Evolutionary conservation across 1,140 invertebrate species (phyloP).

Genomic region (Rhynchophorus ferrugineus): DNA sequence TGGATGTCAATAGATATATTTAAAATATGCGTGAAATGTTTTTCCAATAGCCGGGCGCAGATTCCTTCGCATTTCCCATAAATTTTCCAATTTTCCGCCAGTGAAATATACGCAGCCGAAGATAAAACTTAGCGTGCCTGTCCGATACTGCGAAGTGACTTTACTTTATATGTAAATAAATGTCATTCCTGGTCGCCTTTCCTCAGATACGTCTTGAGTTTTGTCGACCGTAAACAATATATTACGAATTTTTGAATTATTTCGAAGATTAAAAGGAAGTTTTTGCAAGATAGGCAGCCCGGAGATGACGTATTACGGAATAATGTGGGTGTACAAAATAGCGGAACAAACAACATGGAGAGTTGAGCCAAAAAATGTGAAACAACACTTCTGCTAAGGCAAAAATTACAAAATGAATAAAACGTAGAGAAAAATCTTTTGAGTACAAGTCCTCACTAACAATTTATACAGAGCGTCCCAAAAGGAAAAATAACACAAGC

Average conservation of each 20-base stretch:
- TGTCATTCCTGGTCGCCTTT: neutral
- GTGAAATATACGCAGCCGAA: constrained; percentile 13
- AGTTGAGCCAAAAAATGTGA: no score
- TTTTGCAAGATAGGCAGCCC: neutral
- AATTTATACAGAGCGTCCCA: no score
- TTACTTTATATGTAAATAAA: constrained; percentile 15
- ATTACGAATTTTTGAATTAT: neutral
- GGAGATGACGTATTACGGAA: no score
- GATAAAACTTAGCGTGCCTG: constrained; percentile 9
- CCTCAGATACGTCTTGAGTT: neutral
- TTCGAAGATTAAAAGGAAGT: neutral
- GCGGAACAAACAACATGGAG: no score
- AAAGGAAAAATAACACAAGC: no score
- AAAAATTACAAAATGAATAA: no score
- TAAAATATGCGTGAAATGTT: constrained; percentile 15
- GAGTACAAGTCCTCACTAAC: no score
- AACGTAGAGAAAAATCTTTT: no score
- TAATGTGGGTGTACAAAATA: no score
- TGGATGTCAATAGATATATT: constrained; percentile 12
- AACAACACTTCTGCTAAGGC: no score
- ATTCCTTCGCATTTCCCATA: constrained; percentile 12
- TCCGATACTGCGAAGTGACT: constrained; percentile 7
- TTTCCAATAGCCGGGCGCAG: constrained; percentile 2
- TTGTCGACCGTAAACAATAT: neutral
- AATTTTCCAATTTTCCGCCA: constrained; percentile 9